Conservation (phyloP, 35 echinoderm and acorn worm species). For the Hemicentrotus pulcherrimus region DNA sequence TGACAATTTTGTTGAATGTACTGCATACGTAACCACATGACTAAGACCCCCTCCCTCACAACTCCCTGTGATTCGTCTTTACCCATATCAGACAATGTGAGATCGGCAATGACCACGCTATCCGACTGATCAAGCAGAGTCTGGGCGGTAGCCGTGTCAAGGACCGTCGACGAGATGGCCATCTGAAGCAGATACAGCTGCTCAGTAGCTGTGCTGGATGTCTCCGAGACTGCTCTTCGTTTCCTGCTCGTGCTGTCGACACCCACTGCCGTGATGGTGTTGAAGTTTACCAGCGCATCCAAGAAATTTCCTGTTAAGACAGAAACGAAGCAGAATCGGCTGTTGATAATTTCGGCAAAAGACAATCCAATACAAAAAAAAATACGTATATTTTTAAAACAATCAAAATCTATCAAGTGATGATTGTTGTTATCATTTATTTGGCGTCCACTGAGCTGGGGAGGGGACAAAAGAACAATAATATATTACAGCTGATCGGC, state of each 20-base stretch:
- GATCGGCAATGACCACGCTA: slow-evolving; percentile 43
- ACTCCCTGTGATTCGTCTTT: neutral
- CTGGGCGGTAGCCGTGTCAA: slow-evolving; percentile 51
- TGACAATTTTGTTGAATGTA: too few relatives aligned
- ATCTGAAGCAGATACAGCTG: slow-evolving; percentile 48
- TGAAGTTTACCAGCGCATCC: slow-evolving; percentile 60
- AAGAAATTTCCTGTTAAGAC: slow-evolving; percentile 52
- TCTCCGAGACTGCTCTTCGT: neutral
- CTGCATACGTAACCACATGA: too few relatives aligned
- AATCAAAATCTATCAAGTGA: too few relatives aligned
- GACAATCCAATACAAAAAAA: neutral
- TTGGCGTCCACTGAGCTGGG: too few relatives aligned
- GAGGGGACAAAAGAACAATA: too few relatives aligned
- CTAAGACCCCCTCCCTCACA: neutral
- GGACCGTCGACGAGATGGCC: slow-evolving; percentile 33
- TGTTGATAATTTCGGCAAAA: neutral
- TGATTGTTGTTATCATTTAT: too few relatives aligned
- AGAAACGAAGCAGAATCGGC: neutral
- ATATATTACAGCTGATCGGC: too few relatives aligned
- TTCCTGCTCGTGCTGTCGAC: neutral
- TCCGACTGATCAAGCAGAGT: slow-evolving; percentile 61
- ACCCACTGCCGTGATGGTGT: slow-evolving; percentile 11
- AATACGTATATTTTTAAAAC: too few relatives aligned
- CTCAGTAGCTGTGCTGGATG: slow-evolving; percentile 41
- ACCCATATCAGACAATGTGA: slow-evolving; percentile 59